Base-by-base conservation (phyloP, 1,140 invertebrate species). In the Hyphantria cunea region DNA sequence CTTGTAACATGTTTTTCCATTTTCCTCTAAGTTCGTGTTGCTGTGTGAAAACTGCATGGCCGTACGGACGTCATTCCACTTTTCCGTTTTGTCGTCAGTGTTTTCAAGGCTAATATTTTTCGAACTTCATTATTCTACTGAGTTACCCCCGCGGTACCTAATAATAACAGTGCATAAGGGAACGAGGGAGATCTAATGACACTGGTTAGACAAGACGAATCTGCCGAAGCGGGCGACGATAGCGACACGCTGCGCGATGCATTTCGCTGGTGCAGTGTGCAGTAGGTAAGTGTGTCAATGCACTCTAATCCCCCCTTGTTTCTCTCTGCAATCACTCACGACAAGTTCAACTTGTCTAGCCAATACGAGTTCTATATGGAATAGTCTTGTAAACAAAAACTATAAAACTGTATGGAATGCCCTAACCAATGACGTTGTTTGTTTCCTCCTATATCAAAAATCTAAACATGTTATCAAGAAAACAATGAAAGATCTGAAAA, bases 271-370 rank as follows among this genome's bases (percentile, higher is more conserved):
- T 84, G 81, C 82, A 84, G 67, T 78, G 73, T 78, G 74, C 78
- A 84, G 81, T 86, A 86, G 85, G 85, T 89, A 89, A 89, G 84
- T 88, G 68, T 85, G 86, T 78, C 86, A 84, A 87, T 87, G 84
- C 80, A 89, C 84, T 87, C 80, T 77, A 77, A 79, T 81, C 79
- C 80, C 82, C 83, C 68, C 80, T 61, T 56, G 41, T 52, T 76
- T 74, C 72, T 80, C 70, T 79, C 72, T 70, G 76, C 76, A 83
- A 84, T 85, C 79, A 84, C 78, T 83, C 78, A 79, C 82, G 74
- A 81, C 80, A 80, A 84, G 78, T 80, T 81, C 74, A 79, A 74
- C 73, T 70, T 66, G 74, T 82, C 75, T 83, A 83, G 77, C 74
- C 72, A 76, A 56, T 60, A 61, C 50, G 45, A 70, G 70, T 39